Conservation (phyloP, 30 jellyfish, hydroid and myxozoan species). For the Phacellophora camtschatica region DNA sequence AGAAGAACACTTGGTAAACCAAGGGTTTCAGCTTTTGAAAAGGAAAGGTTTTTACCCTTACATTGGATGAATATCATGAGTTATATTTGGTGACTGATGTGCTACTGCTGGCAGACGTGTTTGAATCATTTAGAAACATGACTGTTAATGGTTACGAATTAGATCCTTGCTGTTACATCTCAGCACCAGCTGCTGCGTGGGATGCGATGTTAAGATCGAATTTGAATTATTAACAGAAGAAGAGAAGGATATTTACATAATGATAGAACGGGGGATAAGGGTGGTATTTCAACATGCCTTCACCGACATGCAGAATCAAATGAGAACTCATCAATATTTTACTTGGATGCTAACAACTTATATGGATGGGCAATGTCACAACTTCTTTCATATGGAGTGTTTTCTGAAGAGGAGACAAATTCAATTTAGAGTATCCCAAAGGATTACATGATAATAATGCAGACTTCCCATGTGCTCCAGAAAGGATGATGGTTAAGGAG, state of each 20-base stretch:
- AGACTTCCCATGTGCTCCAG: constrained; percentile 68
- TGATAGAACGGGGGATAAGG: constrained; percentile 15
- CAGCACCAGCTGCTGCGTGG: constrained; percentile 67
- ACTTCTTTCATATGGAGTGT: constrained; percentile 43
- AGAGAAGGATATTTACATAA: constrained; percentile 17
- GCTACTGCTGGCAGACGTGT: constrained; percentile 28
- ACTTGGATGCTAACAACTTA: constrained; percentile 67
- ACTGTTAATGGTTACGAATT: constrained; percentile 6
- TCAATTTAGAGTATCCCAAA: constrained; percentile 45
- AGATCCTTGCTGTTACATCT: constrained; percentile 19
- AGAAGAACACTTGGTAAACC: no score
- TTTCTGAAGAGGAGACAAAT: constrained; percentile 35
- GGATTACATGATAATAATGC: constrained; percentile 40
- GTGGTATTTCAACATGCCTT: constrained; percentile 13
- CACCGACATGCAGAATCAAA: constrained; percentile 33
- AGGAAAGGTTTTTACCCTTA: no score
- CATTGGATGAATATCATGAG: constrained; percentile 21
- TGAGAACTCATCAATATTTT: not conserved
- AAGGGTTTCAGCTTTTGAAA: no score
- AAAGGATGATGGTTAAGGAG: constrained; percentile 16
- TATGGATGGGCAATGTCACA: constrained; percentile 84
- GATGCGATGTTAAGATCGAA: not conserved
- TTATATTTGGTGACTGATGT: constrained; percentile 19
- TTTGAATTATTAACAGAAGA: not conserved
- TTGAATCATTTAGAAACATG: constrained; percentile 14